Conservation (phyloP, 2,113 vertebrate species). For the Microtus ochrogaster region DNA sequence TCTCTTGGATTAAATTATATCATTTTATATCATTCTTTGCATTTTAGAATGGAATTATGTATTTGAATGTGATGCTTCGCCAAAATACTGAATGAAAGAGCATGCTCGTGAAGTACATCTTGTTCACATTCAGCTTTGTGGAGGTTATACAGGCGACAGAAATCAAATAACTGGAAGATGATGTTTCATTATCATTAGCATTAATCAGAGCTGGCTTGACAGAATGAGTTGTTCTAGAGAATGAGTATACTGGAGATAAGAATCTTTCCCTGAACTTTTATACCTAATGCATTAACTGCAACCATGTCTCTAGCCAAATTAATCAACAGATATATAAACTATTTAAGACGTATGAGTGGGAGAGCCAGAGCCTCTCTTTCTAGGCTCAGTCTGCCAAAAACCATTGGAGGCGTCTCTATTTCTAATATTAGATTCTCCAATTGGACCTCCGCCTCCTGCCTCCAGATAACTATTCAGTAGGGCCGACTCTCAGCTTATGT, state of each 20-base stretch:
- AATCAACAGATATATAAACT: constrained; percentile 84
- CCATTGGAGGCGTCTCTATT: constrained; percentile 84
- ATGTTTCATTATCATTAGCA: constrained; percentile 45
- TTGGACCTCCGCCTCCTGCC: constrained; percentile 87
- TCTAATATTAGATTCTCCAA: constrained; percentile 88
- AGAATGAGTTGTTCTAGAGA: constrained; percentile 53
- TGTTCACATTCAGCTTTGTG: constrained; percentile 55
- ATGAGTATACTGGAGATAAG: constrained; percentile 57
- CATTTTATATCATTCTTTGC: constrained; percentile 32
- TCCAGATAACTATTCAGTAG: constrained; percentile 83
- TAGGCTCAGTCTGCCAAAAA: constrained; percentile 85
- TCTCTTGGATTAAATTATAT: constrained; percentile 50
- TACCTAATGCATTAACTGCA: constrained; percentile 74
- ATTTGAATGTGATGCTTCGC: constrained; percentile 68
- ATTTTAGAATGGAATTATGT: constrained; percentile 65
- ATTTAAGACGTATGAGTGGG: constrained; percentile 79
- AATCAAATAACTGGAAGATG: neutral
- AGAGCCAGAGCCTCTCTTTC: constrained; percentile 82
- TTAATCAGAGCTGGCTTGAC: neutral
- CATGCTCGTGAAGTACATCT: constrained; percentile 42
- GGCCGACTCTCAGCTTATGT: constrained; percentile 79
- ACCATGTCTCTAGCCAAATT: constrained; percentile 82
- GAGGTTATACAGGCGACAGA: constrained; percentile 18
- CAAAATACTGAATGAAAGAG: constrained; percentile 75
- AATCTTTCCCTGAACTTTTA: constrained; percentile 75